A percentile compares a stretch with the other conserved stretches of the same genome.
Conservation (phyloP, 2,113 vertebrate genomes). For the Hyaena hyaena region DNA sequence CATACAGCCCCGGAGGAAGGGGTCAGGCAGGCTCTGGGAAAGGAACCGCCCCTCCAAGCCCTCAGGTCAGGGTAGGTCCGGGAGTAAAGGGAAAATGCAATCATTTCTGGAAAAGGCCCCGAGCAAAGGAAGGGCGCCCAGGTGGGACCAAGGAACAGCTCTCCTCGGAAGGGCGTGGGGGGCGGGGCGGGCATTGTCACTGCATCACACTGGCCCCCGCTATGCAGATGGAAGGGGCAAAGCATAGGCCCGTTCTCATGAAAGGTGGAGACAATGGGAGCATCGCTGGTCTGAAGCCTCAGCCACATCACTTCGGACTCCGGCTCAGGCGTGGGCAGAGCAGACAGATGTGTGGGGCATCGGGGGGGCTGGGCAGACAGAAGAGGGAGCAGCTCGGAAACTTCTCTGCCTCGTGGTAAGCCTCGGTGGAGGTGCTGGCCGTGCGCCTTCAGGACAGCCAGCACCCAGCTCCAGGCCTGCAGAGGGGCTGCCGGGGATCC, state of each 20-base stretch:
- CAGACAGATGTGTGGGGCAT: rapidly evolving
- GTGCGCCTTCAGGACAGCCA: not conserved
- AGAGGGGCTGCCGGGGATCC: rapidly evolving
- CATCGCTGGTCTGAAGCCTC: not conserved
- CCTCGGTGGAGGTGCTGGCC: rapidly evolving
- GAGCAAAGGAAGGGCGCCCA: too few species aligned
- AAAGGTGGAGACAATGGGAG: rapidly evolving
- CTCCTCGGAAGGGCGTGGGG: not conserved
- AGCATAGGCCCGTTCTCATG: rapidly evolving
- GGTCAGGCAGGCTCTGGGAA: not conserved
- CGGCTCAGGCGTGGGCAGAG: not conserved
- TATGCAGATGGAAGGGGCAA: not conserved
- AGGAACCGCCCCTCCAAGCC: not conserved
- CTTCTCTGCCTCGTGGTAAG: rapidly evolving
- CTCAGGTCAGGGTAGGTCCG: too few species aligned
- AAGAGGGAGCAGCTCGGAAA: rapidly evolving
- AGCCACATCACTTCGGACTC: not conserved
- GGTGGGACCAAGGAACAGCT: not conserved
- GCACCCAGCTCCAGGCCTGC: rapidly evolving
- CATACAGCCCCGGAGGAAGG: not conserved
- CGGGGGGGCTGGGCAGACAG: rapidly evolving
- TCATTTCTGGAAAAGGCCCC: not conserved
- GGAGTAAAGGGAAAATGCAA: not conserved
- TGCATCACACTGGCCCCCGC: rapidly evolving
- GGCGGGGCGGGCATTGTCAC: not conserved